Base-by-base conservation (phyloP, 2,888 invertebrate species). In the Euproctis similis region DNA sequence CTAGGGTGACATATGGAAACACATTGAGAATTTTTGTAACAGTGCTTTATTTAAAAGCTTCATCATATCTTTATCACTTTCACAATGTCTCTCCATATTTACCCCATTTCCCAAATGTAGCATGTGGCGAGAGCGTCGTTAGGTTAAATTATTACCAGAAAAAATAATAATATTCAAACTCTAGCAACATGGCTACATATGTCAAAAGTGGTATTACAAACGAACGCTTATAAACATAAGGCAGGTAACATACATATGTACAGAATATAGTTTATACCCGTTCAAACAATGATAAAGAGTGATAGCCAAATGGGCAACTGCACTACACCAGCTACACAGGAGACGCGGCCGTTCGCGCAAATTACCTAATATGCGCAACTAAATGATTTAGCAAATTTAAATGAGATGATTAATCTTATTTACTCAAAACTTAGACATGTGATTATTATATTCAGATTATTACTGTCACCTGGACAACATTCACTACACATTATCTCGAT, bases 31-130 rank as follows among this genome's bases (percentile, higher is more conserved):
- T 87, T 87, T 85, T 87, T 71, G 86, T 87, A 85, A 88, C 87
- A 87, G 87, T 86, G 87, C 88, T 88, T 88, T 88, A 88, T 88
- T 88, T 80, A 87, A 81, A 85, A 85, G 87, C 87, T 81, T 82
- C 86, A 82, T 81, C 81, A 76, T 80, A 78, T 81, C 77, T 78
- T 81, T 80, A 81, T 82, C 82, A 82, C 74, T 81, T 82, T 88
- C 88, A 88, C 88, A 88, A 88, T 88, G 88, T 87, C 87, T 85
- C 87, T 87, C 87, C 87, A 87, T 87, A 85, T 84, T 85, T 90
- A 90, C 89, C 91, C 91, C 85, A 84, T 81, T 85, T 85, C 85
- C 82, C 85, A 85, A 63, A 85, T 85, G 85, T 85, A 85, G 85
- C 85, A 85, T 70, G 81, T 82, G 67, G 80, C 80, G 66, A 67